These are phyloP conservation scores for Phyllotreta cruciferae DNA, from an alignment of 2,888 invertebrate species.

Conservation along the genomic window DNA sequence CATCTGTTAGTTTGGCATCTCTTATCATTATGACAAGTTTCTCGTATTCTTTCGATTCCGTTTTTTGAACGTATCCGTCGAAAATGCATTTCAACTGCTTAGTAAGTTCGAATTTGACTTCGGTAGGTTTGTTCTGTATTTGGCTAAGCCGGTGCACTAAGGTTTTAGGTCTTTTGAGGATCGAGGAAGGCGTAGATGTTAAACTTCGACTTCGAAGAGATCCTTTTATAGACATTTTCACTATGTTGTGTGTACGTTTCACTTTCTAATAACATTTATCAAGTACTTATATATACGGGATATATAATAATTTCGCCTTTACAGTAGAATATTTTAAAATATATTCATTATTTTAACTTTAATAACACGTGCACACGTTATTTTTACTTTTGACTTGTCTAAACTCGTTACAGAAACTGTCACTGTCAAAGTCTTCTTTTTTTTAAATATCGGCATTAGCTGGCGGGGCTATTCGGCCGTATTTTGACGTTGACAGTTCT, in stretches of 20 bases:
- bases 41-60: constrained; percentile 61
- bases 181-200: constrained; percentile 44
- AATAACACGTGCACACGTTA: too few species aligned
- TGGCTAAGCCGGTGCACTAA: constrained; percentile 43
- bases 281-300: not conserved
- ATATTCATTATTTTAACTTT: too few species aligned
- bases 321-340: too few species aligned
- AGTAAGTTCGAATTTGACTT: constrained; percentile 60
- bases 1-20: constrained; percentile 64
- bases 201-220: constrained; percentile 32
- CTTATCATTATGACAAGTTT: constrained; percentile 63
- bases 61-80: constrained; percentile 56
- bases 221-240: constrained; percentile 39
- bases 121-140: constrained; percentile 42
- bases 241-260: constrained; percentile 3
- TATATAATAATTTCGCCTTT: not conserved
- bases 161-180: constrained; percentile 47
- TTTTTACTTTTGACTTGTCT: too few species aligned
- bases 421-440: too few species aligned
- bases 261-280: constrained; percentile 11
- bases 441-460: too few species aligned
- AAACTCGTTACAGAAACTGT: too few species aligned
- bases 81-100: constrained; percentile 62
- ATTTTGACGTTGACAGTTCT: too few species aligned
- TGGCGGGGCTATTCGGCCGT: too few species aligned